Base-by-base conservation (phyloP, 2,888 invertebrate species). In the Lycia hirtaria region DNA sequence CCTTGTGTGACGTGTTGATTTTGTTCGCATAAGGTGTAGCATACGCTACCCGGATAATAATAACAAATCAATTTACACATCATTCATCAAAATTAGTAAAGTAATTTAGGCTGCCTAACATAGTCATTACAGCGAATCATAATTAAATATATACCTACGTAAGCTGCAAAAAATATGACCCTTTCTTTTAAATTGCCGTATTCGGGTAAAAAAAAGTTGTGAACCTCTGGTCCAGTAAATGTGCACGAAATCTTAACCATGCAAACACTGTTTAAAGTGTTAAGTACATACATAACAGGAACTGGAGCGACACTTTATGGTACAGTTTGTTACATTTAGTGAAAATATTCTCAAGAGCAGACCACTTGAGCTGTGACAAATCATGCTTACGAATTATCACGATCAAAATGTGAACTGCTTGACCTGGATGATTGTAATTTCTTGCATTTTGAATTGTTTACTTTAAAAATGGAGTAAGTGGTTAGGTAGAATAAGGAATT, bases 361-460 rank as follows among this genome's bases (percentile, higher is more conserved):
- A 15, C 10, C 26, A 38, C 56, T 56, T 35, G 10, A 49, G 22
- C 10, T 14, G 43, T 19, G 56, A 44, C 45, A 28, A 26, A 33
- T 56, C 38, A 56, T 32, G 55, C 45, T 51, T 45, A 28, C 51
- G 17, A n/a, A 49, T 41, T 43, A 44, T 43, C 17, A 44, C 38
- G 56, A 50, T 50, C 49, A 50, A 51, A 48, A 47, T 26, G 33
- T 41, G 26, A 49, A 56, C 45, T 45, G 37, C 38, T 56, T 50
- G 19, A 50, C 49, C 49, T 22, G 30, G 19, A 56, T 49, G 7
- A 19, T 38, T 48, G 32, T 28, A 3, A 43, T 43, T 44, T 30
- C 6, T 19, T 35, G 24, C n/a, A 3, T 40, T 93, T 41, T 17
- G 26, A 43, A 38, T 22, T n/a, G 37, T 35, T 35, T 17, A 17